Base-by-base conservation (phyloP, 2,888 invertebrate genomes). In the Marronus borbonicus region DNA sequence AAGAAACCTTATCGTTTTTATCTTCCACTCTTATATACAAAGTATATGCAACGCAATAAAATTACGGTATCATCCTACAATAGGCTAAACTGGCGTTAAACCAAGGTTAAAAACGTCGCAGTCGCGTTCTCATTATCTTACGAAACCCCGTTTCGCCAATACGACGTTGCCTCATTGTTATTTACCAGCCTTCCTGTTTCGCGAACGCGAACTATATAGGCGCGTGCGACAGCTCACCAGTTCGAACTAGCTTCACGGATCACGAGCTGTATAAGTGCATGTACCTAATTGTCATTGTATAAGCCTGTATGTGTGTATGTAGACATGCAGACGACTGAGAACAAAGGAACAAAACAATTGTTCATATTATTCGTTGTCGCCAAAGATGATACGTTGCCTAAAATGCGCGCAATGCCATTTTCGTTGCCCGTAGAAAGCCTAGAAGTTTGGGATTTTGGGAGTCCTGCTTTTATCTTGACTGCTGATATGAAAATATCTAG, bases 291-390 rank as follows among this genome's bases (percentile, higher is more conserved):
- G 44, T 44, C 44, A 44, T 8, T 1, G 1, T 44, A 2, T 44
- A 44, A 44, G 44, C 39, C 7, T 44, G 8, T 44, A 1, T 44
- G 44, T 44, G 8, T 44, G 44, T 44, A 2, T 8, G 8, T 44
- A 44, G 44, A 5, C 55, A 17, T 5, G 20, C n/a, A 17, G n/a
- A 17, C 55, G 55, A 20, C 17, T 7, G 36, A 58, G 72, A 39
- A 72, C 72, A 72, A 72, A 72, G 58, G 72, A 72, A 60, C 72
- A 60, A 58, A 72, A 72, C 58, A 72, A 72, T 72, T 72, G 39
- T n/a, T 52, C 17, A 24, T 31, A 44, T 72, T 55, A 20, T 58
- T 58, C 39, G 8, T 52, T 17, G 66, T 28, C 68, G 17, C 10
- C 20, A 50, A 3, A 20, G 5, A 58, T 58, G 50, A 68, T 49